phyloP scores from a whole-genome alignment of 2,113 vertebrate genomes.

The Heterotilapia buettikoferi region DNA sequence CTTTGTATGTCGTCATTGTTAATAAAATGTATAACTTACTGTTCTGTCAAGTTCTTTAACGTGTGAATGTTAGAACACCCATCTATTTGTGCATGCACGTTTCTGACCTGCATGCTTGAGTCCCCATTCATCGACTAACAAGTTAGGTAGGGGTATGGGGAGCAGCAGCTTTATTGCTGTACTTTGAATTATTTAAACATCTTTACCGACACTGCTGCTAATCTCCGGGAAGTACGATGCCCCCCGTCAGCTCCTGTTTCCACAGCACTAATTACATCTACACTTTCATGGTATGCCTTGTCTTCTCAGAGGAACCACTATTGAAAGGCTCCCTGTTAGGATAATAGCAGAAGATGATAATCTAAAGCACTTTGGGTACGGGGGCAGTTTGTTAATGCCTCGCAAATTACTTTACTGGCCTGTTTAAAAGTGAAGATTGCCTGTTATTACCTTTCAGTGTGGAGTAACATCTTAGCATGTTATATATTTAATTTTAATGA shows the following conservation, averaged over 20 bases:
- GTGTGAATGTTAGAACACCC: neutral
- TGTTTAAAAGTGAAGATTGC: neutral
- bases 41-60: neutral
- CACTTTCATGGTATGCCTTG: neutral
- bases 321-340: conserved; percentile 41
- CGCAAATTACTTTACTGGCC: neutral
- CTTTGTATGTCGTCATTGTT: neutral
- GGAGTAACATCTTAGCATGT: neutral
- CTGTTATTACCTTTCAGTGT: neutral
- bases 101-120: neutral
- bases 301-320: conserved; percentile 21
- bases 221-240: conserved; percentile 2
- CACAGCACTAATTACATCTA: conserved; percentile 53
- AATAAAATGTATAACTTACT: neutral
- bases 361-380: neutral
- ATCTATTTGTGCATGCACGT: neutral
- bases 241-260: conserved; percentile 52
- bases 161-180: neutral
- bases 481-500: neutral
- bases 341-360: conserved; percentile 16
- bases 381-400: conserved; percentile 4
- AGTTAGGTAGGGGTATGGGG: neutral
- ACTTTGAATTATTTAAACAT: conserved; percentile 59
- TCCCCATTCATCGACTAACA: neutral
- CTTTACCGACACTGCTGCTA: conserved; percentile 10